Base-by-base conservation (phyloP, 2,888 invertebrate species). In the Clunio marinus region DNA sequence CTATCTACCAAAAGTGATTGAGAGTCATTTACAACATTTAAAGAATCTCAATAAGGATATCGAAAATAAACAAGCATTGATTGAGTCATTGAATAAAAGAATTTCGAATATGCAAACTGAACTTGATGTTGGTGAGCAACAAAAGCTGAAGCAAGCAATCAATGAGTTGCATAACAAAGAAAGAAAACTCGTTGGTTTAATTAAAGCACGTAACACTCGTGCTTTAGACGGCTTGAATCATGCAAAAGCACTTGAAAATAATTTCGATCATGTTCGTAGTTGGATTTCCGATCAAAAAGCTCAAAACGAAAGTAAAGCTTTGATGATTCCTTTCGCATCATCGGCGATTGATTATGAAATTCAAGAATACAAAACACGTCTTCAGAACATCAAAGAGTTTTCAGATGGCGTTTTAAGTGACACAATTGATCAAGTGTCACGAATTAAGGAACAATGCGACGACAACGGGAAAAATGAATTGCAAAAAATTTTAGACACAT, bases 61-160 rank as follows among this genome's bases (percentile, higher is more conserved):
- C 1, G 91, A 93, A 73, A 88, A 89, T 7, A 93, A 93, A 76
- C 88, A 89, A 74, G 85, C 89, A 0, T 83, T 91, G 3, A 87
- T 91, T 69, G 91, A 93, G 73, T 88, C 90, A 0, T 80, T 96
- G 25, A 88, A 91, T 73, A 91, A 91, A 77, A 87, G 93, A 70
- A 86, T 93, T 13, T 85, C 86, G 70, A 90, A 91, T 72, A 88
- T 95, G 80, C 87, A 89, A 74, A 86, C 89, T 70, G 94, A 94
- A 76, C 77, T 96, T 37, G 94, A 95, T 76, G 86, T 89, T 4
- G 84, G 86, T 0, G 96, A 96, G 77, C 88, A 91, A 72, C 86
- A 88, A 72, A 86, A 89, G 75, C 78, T 95, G 60, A 90, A 92
- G 75, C 82, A 84, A 0, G 84, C 88, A 35, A 78, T 94, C 45